phyloP scores from a whole-genome alignment of 2,888 invertebrate genomes.

The Xanthia togata region DNA sequence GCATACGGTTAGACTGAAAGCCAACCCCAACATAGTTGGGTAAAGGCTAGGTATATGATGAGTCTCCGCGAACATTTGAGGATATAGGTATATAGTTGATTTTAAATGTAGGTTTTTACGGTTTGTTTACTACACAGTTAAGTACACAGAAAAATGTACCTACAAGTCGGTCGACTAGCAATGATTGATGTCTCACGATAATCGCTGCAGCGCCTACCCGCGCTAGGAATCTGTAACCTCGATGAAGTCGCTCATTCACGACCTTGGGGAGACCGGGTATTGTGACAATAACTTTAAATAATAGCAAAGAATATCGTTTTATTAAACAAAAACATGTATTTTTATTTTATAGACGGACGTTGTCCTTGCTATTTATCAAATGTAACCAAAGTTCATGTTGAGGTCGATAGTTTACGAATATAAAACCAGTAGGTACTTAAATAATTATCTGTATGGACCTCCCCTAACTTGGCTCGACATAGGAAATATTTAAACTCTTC shows the following conservation, averaged over 20 bases:
- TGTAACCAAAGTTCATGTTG: conserved; percentile 42
- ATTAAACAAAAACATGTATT: too few relatives aligned
- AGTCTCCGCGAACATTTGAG: not conserved
- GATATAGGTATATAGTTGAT: not conserved
- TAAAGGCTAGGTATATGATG: too few relatives aligned
- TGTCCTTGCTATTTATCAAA: conserved; percentile 59
- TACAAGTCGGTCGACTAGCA: conserved; percentile 27
- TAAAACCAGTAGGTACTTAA: not conserved
- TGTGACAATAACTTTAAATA: conserved; percentile 39
- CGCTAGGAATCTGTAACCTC: conserved; percentile 56
- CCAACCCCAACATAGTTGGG: too few relatives aligned
- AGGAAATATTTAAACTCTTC: conserved; percentile 1
- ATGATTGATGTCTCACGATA: conserved; percentile 56
- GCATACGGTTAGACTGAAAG: too few relatives aligned
- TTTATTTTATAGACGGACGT: conserved; percentile 34
- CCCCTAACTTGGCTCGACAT: not conserved
- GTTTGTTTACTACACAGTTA: conserved; percentile 13
- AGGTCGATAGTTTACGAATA: conserved; percentile 33
- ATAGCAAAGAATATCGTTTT: conserved; percentile 10
- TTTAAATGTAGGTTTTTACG: not conserved
- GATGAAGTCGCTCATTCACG: conserved; percentile 49
- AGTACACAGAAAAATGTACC: conserved; percentile 30
- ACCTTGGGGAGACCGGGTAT: conserved; percentile 44
- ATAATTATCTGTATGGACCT: conserved; percentile 4
- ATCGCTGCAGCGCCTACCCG: conserved; percentile 39